Base-by-base conservation (phyloP, 2,113 vertebrate species). In the Dipodomys merriami region DNA sequence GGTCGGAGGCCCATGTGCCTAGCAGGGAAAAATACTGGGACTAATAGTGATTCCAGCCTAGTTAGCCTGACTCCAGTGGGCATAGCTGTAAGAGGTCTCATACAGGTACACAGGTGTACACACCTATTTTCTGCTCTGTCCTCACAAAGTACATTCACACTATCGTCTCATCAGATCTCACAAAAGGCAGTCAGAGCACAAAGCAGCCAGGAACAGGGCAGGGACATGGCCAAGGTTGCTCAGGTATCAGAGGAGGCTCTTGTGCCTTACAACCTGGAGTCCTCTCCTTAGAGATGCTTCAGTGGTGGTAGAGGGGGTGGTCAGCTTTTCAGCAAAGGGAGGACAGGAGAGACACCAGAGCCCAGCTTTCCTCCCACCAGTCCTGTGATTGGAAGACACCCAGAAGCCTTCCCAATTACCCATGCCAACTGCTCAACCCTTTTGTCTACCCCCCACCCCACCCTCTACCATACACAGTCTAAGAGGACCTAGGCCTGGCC, bases 341-440 rank as follows among this genome's bases (percentile, higher is more conserved):
- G 39, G 20, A 88, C 64, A 71, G 83, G 90, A 91, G 95, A 84
- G 25, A 67, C 18, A 80, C 57, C 44, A 64, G 49, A 89, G 64
- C 67, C 74, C 72, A 19, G 78, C 64, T 87, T 89, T 94, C 76
- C 49, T 80, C 29, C 82, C 74, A 77, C 91, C 79, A 79, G 87
- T 65, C 88, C 83, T 80, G 84, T 6, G 60, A 87, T 2, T 94
- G 95, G 93, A 96, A 93, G 94, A 83, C 94, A 93, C 85, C 86
- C 97, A 97, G 90, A 80, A 91, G 83, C 44, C 94, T 93, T 96
- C 90, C 94, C 94, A 95, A 91, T 29, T 49, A 76, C 82, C 87
- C 90, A 83, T 94, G 97, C 94, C 95, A 97, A 94, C 67, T 18
- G 22, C 81, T 92, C 82, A 85, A 89, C 39, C 71, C 94, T 83